Evolutionary conservation across 2,797 vertebrate species (phyloP).

Genomic region (Neosilurus mollespiculum): DNA sequence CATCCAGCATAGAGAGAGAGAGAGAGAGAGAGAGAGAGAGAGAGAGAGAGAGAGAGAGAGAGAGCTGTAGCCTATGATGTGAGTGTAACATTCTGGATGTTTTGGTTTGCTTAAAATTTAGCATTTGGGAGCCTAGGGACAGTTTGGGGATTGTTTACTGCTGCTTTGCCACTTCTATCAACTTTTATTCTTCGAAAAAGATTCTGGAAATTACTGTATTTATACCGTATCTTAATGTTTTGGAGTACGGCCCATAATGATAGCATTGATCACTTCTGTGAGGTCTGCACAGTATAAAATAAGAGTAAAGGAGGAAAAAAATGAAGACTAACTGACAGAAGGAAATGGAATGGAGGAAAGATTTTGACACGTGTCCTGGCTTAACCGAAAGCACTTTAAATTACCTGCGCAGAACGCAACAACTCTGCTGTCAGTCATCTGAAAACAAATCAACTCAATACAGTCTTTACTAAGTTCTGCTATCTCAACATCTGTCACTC

Average conservation of each 20-base stretch:
- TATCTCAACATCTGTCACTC: slow-evolving; percentile 59
- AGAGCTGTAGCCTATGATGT: not conserved
- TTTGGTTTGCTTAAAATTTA: not conserved
- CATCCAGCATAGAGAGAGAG: not conserved
- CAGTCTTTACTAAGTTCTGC: slow-evolving; percentile 50
- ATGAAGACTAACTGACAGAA: not conserved
- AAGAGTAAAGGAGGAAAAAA: not conserved
- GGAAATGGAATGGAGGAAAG: not conserved
- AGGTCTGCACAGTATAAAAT: not conserved
- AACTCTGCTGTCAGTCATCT: slow-evolving; percentile 57
- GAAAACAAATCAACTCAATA: slow-evolving; percentile 59
- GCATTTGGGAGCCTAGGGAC: not conserved
- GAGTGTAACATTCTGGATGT: not conserved
- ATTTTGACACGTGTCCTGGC: slow-evolving; percentile 36
- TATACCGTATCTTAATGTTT: not conserved
- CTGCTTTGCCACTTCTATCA: not conserved
- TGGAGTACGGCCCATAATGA: not conserved
- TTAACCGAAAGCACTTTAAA: slow-evolving; percentile 25
- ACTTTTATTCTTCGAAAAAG: not conserved
- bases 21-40: too few species aligned
- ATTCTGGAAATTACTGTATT: not conserved
- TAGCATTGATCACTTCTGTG: not conserved
- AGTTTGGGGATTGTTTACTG: not conserved
- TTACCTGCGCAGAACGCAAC: slow-evolving; percentile 6
- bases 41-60: not conserved